Conservation (phyloP, 1,140 invertebrate genomes). For the Drosophila suzukii region DNA sequence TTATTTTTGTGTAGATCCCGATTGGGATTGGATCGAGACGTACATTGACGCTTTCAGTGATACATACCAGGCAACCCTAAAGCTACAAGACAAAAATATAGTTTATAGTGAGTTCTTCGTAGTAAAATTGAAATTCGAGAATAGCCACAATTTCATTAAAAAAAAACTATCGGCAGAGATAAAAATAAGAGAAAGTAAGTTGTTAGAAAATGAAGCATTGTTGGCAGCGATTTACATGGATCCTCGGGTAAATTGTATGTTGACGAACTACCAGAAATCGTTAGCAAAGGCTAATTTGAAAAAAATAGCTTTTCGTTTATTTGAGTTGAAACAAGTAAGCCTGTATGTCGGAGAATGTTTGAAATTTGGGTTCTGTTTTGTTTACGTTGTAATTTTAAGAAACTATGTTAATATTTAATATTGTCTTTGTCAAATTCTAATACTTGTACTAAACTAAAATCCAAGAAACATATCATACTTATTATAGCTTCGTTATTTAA, state of each 20-base stretch:
- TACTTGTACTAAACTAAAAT: conserved; percentile 24
- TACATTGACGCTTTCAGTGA: too few relatives aligned
- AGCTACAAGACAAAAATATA: too few relatives aligned
- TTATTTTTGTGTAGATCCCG: conserved; percentile 6
- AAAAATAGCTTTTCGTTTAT: conserved; percentile 1
- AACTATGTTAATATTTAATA: background rate
- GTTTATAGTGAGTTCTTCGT: too few relatives aligned
- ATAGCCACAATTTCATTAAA: too few relatives aligned
- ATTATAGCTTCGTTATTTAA: conserved; percentile 25
- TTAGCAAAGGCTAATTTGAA: conserved; percentile 36
- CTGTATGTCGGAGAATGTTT: background rate
- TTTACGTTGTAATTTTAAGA: too few relatives aligned
- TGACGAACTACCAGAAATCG: conserved; percentile 16
- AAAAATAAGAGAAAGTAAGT: too few relatives aligned
- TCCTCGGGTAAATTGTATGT: conserved; percentile 3
- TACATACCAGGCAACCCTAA: too few relatives aligned
- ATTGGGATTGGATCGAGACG: too few relatives aligned
- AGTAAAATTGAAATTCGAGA: too few relatives aligned
- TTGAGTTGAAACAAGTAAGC: background rate
- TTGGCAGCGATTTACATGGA: too few relatives aligned
- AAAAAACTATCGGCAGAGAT: too few relatives aligned
- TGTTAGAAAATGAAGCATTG: too few relatives aligned
- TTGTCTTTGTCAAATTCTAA: conserved; percentile 21
- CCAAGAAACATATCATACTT: conserved; percentile 1
- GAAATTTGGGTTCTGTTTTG: background rate